These are phyloP conservation scores for Palaemon carinicauda DNA, from an alignment of 1,140 invertebrate species.

Conservation along the genomic window DNA sequence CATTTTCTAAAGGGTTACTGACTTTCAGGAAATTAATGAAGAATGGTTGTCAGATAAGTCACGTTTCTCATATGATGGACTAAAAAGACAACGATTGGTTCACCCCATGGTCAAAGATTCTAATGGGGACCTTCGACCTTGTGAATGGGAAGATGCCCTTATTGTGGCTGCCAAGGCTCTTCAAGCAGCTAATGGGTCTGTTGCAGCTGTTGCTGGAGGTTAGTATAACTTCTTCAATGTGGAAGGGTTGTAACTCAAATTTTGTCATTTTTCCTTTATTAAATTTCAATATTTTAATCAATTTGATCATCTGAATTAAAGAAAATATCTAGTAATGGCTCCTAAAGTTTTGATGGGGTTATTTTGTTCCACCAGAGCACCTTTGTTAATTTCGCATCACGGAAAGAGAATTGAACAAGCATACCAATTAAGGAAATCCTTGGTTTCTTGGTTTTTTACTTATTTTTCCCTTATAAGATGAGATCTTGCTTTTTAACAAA, in stretches of 20 bases:
- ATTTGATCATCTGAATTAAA: no score
- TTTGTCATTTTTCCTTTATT: no score
- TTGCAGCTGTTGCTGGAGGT: constrained; percentile 89
- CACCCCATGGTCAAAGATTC: constrained; percentile 85
- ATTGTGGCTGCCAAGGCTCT: constrained; percentile 71
- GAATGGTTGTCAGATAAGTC: constrained; percentile 99
- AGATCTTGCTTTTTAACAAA: no score
- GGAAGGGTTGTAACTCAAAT: background rate
- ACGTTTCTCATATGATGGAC: constrained; percentile 94
- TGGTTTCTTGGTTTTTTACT: no score
- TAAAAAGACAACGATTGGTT: constrained; percentile 93
- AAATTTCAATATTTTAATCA: no score
- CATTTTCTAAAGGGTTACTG: background rate
- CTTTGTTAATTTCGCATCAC: no score
- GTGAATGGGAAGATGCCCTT: constrained; percentile 94
- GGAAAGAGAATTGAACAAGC: no score
- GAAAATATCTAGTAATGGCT: no score
- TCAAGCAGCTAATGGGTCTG: constrained; percentile 67
- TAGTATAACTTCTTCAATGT: constrained; percentile 75
- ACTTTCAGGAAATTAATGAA: constrained; percentile 88
- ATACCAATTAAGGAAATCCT: no score
- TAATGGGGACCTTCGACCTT: constrained; percentile 79
- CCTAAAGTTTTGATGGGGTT: no score
- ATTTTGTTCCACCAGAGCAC: no score
- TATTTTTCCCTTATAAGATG: no score